Evolutionary conservation across 2,888 invertebrate genomes (phyloP), one percentile per base, ranked within the genome.

Genomic region (Stenchaetothrips biformis): DNA sequence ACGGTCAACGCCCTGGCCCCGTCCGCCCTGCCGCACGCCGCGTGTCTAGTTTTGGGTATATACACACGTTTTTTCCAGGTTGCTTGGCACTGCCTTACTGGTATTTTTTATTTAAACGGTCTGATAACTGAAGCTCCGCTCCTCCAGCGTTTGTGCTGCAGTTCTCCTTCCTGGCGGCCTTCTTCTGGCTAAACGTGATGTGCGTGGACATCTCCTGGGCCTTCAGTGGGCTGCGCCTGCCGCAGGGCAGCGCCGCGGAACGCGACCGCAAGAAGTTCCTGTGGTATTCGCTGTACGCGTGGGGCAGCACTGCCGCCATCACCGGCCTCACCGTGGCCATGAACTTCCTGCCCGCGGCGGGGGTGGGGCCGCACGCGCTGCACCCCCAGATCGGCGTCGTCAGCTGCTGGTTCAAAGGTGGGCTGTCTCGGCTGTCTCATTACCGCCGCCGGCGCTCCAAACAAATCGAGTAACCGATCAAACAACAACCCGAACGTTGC

Each of bases 171-270:
- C 79, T 84, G 78, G 83, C 84, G 3, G 83, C 84, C 4, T 83
- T 84, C 80, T 84, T 84, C 81, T 84, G 84, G 84, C 80, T 84
- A 11, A 84, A 84, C 80, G 84, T 83, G 16, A 83, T 84, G 83
- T 84, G 84, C 79, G 82, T 84, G 27, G 84, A 84, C 37, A 84
- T 84, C 8, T 82, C 84, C 2, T 84, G 84, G 84, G 83, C 84
- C 8, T 84, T 84, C 81, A 83, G 83, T 78, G 83, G 82, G 37
- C 79, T 84, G 9, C 80, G 82, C 1, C 49, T 83, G 6, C 82
- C 83, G 8, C 81, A 81, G 78, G 83, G 82, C 6, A 82, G 80
- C 67, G 81, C 82, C 47, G 78, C 81, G 11, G 83, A 83, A 49
- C 81, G 83, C 11, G 83, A 84, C 37, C 80, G 82, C 16, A 83